Percentiles rank a stretch among this genome's conserved stretches.
Evolutionary conservation across 2,888 invertebrate species (phyloP).

Genomic region (Cheilosia scutellata): DNA sequence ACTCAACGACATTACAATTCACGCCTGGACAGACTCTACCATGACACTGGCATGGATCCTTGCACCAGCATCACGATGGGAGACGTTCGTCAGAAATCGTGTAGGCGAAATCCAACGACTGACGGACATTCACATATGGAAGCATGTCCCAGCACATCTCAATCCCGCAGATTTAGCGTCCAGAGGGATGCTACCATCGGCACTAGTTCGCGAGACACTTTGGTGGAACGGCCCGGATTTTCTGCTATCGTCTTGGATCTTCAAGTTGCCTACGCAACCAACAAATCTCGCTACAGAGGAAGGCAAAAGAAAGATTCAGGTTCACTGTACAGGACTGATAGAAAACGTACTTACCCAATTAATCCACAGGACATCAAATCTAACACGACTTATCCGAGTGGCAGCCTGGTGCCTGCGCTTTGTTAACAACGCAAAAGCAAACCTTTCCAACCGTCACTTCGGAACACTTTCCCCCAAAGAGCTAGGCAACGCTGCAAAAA

Average conservation of each 20-base stretch:
- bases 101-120: no score
- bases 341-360: background rate
- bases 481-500: background rate
- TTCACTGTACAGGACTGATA: background rate
- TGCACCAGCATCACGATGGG: no score
- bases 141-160: slow-evolving; percentile 2
- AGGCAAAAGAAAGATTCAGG: no score
- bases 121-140: no score
- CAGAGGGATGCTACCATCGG: no score
- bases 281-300: background rate
- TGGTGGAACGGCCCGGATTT: background rate
- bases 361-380: background rate
- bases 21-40: slow-evolving; percentile 38
- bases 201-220: background rate
- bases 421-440: background rate
- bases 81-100: no score
- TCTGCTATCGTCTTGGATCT: background rate
- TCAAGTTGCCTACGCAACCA: slow-evolving; percentile 20
- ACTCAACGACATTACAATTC: background rate
- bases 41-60: no score
- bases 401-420: slow-evolving; percentile 17
- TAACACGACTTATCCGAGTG: slow-evolving; percentile 11
- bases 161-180: slow-evolving; percentile 72
- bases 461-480: background rate
- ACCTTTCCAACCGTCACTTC: background rate